A percentile compares a stretch with the other conserved stretches of the same genome.
Evolutionary conservation across 2,888 invertebrate species (phyloP).

Genomic region (Protophormia terraenovae): DNA sequence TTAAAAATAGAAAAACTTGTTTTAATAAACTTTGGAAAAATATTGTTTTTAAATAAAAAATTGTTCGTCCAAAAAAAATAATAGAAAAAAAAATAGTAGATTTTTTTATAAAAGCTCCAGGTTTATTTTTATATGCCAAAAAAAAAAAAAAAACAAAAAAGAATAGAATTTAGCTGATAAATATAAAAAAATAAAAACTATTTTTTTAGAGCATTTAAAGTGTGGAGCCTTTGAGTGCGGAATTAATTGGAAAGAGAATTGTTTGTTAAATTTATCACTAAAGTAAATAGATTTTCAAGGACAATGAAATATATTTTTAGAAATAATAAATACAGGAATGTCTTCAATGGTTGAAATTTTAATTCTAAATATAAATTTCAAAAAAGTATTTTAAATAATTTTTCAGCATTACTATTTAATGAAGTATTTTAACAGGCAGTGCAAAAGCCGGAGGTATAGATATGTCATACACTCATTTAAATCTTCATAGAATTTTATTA

Average conservation of each 20-base stretch:
- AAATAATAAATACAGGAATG: too few species aligned
- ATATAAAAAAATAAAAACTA: background rate
- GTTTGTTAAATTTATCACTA: background rate
- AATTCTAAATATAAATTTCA: too few species aligned
- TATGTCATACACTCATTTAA: too few species aligned
- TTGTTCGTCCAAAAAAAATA: background rate
- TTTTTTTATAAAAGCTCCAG: background rate
- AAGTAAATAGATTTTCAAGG: too few species aligned
- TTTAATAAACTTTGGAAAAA: background rate
- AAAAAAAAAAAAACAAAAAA: background rate
- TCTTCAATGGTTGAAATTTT: too few species aligned
- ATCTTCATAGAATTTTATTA: too few species aligned
- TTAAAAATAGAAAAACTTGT: background rate
- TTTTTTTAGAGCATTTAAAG: background rate
- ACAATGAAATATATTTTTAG: too few species aligned
- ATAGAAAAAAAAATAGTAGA: conserved; percentile 1
- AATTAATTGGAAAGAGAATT: background rate
- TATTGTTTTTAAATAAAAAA: background rate
- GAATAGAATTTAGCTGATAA: too few species aligned
- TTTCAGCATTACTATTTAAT: too few species aligned
- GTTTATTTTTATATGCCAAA: background rate
- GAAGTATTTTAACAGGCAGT: too few species aligned
- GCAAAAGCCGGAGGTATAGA: too few species aligned
- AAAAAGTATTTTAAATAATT: too few species aligned
- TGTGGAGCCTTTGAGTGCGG: background rate